phyloP scores from a whole-genome alignment of 2,797 vertebrate genomes.

The Neosilurus hyrtlii region DNA sequence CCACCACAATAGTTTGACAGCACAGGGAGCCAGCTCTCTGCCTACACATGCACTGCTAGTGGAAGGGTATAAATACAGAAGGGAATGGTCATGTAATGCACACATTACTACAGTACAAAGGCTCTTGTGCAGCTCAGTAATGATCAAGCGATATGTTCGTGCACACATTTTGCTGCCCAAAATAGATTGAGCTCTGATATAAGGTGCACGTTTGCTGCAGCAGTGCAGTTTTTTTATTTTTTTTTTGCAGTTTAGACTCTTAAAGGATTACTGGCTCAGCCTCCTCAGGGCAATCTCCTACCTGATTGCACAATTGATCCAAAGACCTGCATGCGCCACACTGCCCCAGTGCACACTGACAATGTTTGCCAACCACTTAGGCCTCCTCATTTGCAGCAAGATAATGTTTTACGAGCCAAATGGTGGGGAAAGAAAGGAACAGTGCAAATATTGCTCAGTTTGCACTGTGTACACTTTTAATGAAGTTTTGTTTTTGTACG shows the following conservation, averaged over 20 bases:
- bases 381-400: constrained; percentile 48
- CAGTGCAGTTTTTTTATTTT: background rate
- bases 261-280: constrained; percentile 44
- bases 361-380: constrained; percentile 56
- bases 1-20: constrained; percentile 26
- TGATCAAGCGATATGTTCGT: constrained; percentile 10
- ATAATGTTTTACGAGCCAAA: constrained; percentile 44
- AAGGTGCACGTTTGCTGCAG: constrained; percentile 33
- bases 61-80: constrained; percentile 36
- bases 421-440: constrained; percentile 30
- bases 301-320: constrained; percentile 60
- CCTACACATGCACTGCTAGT: constrained; percentile 20
- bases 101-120: constrained; percentile 21
- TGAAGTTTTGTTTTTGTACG: constrained; percentile 37
- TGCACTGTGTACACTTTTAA: constrained; percentile 19
- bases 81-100: constrained; percentile 14
- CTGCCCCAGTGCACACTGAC: constrained; percentile 51
- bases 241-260: constrained; percentile 22
- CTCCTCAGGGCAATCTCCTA: constrained; percentile 53
- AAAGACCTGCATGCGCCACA: constrained; percentile 34
- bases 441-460: constrained; percentile 37
- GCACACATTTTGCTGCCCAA: background rate
- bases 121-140: constrained; percentile 30
- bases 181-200: constrained; percentile 17
- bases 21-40: constrained; percentile 20